Evolutionary conservation across 2,888 invertebrate species (phyloP).

Genomic region (Callyntrura guangdongensis): DNA sequence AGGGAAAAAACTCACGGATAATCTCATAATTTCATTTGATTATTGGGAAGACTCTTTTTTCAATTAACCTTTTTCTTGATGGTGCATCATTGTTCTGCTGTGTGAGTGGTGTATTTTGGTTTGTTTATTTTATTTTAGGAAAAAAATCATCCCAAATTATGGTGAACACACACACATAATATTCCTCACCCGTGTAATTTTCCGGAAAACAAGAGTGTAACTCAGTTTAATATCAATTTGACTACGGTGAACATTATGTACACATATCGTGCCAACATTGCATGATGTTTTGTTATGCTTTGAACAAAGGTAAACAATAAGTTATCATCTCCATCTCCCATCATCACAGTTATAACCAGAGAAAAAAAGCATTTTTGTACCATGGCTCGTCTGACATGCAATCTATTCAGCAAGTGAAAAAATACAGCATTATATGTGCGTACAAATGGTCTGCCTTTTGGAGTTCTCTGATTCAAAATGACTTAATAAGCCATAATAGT

Average conservation of each 20-base stretch:
- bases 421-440: not conserved
- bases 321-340: not conserved
- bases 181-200: not conserved
- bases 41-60: slow-evolving; percentile 65
- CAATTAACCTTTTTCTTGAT: slow-evolving; percentile 75
- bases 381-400: slow-evolving; percentile 57
- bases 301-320: slow-evolving; percentile 19
- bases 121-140: slow-evolving; percentile 37
- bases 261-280: slow-evolving; percentile 30
- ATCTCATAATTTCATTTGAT: slow-evolving; percentile 70
- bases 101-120: slow-evolving; percentile 43
- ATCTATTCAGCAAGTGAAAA: slow-evolving; percentile 41
- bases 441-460: slow-evolving; percentile 28
- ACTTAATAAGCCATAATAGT: slow-evolving; percentile 66
- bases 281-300: slow-evolving; percentile 31
- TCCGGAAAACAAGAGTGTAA: slow-evolving; percentile 26
- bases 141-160: slow-evolving; percentile 21
- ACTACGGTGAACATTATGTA: not conserved
- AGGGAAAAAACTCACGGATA: slow-evolving; percentile 51
- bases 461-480: slow-evolving; percentile 68
- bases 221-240: slow-evolving; percentile 19
- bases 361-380: not conserved
- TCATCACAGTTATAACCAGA: slow-evolving; percentile 14
- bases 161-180: not conserved
- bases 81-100: slow-evolving; percentile 52